These are phyloP conservation scores for Antennarius striatus DNA, from an alignment of 2,113 vertebrate species.

Conservation along the genomic window DNA sequence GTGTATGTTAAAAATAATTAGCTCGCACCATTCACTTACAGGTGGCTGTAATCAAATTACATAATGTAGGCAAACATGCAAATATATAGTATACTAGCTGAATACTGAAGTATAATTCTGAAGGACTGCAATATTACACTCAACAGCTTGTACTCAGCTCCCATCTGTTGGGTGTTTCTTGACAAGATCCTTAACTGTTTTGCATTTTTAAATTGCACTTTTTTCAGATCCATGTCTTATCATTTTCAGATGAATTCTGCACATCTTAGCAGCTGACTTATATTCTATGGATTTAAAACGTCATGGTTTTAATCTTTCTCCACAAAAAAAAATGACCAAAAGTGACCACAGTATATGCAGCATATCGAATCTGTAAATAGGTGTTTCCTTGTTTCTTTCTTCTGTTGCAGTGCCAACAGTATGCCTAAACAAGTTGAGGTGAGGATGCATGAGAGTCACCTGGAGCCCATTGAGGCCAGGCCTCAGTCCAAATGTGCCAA, in stretches of 20 bases:
- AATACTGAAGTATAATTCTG: background rate
- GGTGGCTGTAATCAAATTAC: no score
- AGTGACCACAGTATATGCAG: background rate
- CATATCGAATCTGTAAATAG: background rate
- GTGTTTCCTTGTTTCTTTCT: constrained; percentile 1
- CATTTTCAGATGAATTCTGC: no score
- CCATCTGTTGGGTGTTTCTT: constrained; percentile 62
- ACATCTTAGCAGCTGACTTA: no score
- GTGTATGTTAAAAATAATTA: no score
- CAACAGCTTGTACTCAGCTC: constrained; percentile 49
- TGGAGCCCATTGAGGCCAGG: constrained; percentile 86
- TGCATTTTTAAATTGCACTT: no score
- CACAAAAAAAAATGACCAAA: background rate
- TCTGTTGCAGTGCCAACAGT: constrained; percentile 85
- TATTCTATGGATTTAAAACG: no score
- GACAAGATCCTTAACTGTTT: constrained; percentile 26
- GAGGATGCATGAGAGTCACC: constrained; percentile 94
- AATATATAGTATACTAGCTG: no score
- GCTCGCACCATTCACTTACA: no score
- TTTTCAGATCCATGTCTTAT: no score
- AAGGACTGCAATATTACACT: constrained; percentile 34
- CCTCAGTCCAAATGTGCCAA: constrained; percentile 83
- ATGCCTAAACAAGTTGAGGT: constrained; percentile 99
- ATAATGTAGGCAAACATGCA: no score
- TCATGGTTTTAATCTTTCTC: no score